These are phyloP conservation scores for Mystacornis crossleyi DNA, from an alignment of 2,113 vertebrate species.

Conservation along the genomic window DNA sequence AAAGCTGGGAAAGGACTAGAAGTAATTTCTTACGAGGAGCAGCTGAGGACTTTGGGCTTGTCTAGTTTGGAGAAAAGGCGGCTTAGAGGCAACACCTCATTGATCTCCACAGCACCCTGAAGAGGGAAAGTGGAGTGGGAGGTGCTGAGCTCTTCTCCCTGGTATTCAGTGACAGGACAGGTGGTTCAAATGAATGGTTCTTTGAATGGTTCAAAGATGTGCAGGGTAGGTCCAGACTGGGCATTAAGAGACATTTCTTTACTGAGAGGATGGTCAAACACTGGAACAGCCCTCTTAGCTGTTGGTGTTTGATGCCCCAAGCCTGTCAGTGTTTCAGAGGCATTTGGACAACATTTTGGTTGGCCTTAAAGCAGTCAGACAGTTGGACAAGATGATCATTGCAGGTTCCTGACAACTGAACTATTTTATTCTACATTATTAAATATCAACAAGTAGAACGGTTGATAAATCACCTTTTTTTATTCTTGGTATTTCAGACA, in stretches of 20 bases:
- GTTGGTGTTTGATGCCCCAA: neutral
- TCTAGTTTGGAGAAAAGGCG: neutral
- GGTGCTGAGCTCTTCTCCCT: neutral
- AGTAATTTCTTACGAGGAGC: neutral
- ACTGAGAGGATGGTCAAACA: neutral
- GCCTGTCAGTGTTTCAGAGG: neutral
- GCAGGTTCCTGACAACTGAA: neutral
- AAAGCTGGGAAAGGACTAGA: neutral
- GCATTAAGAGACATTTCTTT: neutral
- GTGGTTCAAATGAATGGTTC: neutral
- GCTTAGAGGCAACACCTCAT: neutral
- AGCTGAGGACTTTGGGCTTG: neutral
- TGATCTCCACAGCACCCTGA: neutral
- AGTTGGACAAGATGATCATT: neutral
- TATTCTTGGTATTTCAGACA: neutral
- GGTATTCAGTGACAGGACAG: neutral
- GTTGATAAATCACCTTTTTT: neutral
- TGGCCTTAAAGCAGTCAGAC: neutral
- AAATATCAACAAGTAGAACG: neutral
- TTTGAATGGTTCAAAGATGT: neutral
- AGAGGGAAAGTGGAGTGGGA: neutral
- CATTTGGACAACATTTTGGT: neutral
- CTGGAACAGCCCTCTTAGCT: neutral
- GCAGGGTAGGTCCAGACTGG: neutral
- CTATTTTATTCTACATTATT: neutral